These are phyloP conservation scores for Aspidoscelis tigris DNA, from an alignment of 2,113 vertebrate species.

Conservation along the genomic window DNA sequence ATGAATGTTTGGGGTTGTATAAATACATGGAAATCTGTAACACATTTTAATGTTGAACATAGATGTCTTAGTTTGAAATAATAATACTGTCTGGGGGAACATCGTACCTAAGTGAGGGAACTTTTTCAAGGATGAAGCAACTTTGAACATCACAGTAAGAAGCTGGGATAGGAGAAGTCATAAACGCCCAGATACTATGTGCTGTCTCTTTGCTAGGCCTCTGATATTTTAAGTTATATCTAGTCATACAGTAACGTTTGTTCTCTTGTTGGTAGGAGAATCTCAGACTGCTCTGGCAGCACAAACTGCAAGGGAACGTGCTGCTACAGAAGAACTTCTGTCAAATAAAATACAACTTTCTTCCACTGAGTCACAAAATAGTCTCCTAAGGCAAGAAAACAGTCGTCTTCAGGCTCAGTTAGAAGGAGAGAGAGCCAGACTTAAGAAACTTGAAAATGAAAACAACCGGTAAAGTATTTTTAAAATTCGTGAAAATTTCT, in stretches of 20 bases:
- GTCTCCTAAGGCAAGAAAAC: conserved; percentile 91
- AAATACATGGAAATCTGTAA: too few species aligned
- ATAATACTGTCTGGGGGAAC: too few species aligned
- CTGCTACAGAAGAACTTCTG: conserved; percentile 89
- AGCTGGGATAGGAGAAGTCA: background rate
- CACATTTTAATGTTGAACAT: too few species aligned
- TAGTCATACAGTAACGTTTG: background rate
- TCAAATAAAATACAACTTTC: conserved; percentile 86
- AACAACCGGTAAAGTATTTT: conserved; percentile 82
- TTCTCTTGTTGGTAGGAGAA: conserved; percentile 78
- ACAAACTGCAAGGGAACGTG: conserved; percentile 91
- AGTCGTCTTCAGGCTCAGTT: conserved; percentile 85
- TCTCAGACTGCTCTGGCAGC: conserved; percentile 91
- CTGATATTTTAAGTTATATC: rapidly evolving
- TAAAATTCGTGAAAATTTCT: conserved; percentile 1
- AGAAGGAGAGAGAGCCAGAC: conserved; percentile 85
- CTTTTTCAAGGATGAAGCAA: too few species aligned
- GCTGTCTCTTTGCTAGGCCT: background rate
- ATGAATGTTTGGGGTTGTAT: background rate
- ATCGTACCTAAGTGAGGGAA: too few species aligned
- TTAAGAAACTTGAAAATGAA: conserved; percentile 91
- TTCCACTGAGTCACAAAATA: conserved; percentile 92
- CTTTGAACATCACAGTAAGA: too few species aligned
- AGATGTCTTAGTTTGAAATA: too few species aligned
- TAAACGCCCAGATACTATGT: background rate